Base-by-base conservation (phyloP, 2,888 invertebrate genomes). In the Epinotia nisella region DNA sequence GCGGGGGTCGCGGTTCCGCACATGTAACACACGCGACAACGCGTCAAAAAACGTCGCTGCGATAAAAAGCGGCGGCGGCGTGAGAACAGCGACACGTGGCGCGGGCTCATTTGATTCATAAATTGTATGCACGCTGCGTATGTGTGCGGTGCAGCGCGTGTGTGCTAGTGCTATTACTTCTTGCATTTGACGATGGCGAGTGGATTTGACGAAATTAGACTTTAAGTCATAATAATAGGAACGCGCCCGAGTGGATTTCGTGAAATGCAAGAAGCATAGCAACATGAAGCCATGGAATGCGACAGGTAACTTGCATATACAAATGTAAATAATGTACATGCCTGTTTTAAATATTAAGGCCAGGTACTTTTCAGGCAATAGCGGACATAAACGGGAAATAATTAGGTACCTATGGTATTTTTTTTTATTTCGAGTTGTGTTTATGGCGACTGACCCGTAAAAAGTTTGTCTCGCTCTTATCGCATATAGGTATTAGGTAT, bases 21-120 rank as follows among this genome's bases (percentile, higher is more conserved):
- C 85, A 92, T 92, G 92, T 86, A 88, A 82, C 85, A 85, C 91
- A 90, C 92, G 91, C 90, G 90, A 90, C 90, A 87, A 81, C 84
- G 83, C 82, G 79, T 82, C 80, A 79, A 87, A 88, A 87, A 87
- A 87, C 84, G 82, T 81, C 84, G 84, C 84, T 78, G 83, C 87
- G 87, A 90, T 89, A 92, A 92, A 91, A 92, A 91, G 89, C 85
- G 83, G 80, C 78, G 81, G 77, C 76, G 87, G 87, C 92, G 93
- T 93, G 92, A 92, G 92, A 93, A 93, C 91, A 78, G 66, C 84
- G 89, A 86, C 92, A 92, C 92, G 93, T 92, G 92, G 84, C 83
- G 80, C 83, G 80, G 85, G 85, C 88, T 89, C 92, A 93, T 92
- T 92, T 92, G 91, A 93, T 93, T 93, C 93, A 93, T 92, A 88